Percentiles rank a stretch among this genome's conserved stretches.
phyloP scores from a whole-genome alignment of 2,797 vertebrate genomes.

The Threskiornis aethiopicus region DNA sequence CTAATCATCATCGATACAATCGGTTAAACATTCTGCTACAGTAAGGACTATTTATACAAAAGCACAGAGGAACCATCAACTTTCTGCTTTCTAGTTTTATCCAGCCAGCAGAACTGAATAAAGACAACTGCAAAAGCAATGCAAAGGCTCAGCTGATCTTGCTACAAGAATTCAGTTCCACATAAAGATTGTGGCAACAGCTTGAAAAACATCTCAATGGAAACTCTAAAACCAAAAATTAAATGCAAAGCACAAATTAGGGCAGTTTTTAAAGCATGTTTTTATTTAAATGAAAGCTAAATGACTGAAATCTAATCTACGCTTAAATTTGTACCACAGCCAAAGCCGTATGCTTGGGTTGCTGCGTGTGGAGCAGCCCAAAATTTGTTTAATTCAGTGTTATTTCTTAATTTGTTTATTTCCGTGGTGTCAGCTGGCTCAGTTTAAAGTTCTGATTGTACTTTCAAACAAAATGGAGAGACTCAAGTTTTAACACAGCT shows the following conservation, averaged over 20 bases:
- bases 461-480: neutral
- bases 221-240: neutral
- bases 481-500: neutral
- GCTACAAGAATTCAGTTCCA: neutral
- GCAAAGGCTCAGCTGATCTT: neutral
- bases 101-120: neutral
- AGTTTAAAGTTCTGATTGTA: neutral
- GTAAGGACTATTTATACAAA: neutral
- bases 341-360: neutral
- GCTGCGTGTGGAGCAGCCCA: neutral
- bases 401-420: constrained; percentile 11
- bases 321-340: neutral
- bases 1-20: neutral
- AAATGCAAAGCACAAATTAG: neutral
- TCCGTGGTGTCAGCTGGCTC: neutral
- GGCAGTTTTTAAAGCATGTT: neutral
- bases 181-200: neutral
- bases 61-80: neutral
- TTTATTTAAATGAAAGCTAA: neutral
- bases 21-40: neutral
- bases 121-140: neutral
- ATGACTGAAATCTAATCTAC: neutral
- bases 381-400: neutral
- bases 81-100: neutral
- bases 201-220: neutral